Base-by-base conservation (phyloP, 1,140 invertebrate species). In the Panulirus ornatus region DNA sequence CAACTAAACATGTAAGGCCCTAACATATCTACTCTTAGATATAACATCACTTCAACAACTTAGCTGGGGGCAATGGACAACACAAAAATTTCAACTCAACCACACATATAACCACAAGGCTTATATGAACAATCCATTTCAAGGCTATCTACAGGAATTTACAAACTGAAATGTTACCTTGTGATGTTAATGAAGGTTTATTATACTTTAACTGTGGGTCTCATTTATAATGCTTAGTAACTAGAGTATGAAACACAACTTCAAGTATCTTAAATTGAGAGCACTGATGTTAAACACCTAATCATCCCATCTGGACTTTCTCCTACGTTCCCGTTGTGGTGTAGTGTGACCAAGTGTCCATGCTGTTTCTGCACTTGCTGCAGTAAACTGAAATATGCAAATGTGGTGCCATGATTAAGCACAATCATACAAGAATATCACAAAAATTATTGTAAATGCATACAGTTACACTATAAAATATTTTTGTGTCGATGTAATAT, bases 221-320 rank as follows among this genome's bases (percentile, higher is more conserved):
- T 78, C 44, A 44, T 22, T 40, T 78, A 78, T 47, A 44, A 44
- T 44, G 44, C 30, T 47, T 47, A 78, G 16, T 63, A 66, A 22
- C 58, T 66, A 66, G 6, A 66, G 22, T 66, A 27, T 30, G 16
- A 30, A 30, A n/a, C 30, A 66, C 58, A 66, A 66, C 27, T 66
- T 66, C 8, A 66, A 5, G 6, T 66, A 30, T 47, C 51, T 47
- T 14, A 51, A 44, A 44, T 42, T 27, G 51, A 44, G 51, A 30
- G n/a, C 16, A 47, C n/a, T 30, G 9, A 11, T 22, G 44, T 27
- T 36, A 27, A 42, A 30, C 44, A n/a, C 27, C 73, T 83, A 90
- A 36, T 90, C 88, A 44, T 90, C 88, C 88, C 88, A 90, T 84
- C 88, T 78, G 16, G 88, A 90, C 44, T 85, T 90, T 85, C 82